Percentiles rank a stretch among this genome's conserved stretches.
These are phyloP conservation scores for Andrena dorsata DNA, from an alignment of 2,888 invertebrate species.

Conservation along the genomic window DNA sequence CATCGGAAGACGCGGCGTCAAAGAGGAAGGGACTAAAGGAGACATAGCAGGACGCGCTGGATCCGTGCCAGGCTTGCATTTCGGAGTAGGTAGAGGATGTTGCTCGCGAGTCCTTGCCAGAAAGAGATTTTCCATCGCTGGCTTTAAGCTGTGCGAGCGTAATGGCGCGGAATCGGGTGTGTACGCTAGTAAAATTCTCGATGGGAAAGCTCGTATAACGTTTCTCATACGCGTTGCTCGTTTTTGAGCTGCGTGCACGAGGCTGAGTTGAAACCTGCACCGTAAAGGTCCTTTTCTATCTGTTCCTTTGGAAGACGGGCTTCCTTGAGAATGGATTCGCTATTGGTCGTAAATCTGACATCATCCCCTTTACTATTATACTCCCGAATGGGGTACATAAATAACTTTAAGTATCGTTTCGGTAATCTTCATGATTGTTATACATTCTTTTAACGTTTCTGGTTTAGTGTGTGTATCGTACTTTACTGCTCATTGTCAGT, in stretches of 20 bases:
- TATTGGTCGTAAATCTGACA: neutral
- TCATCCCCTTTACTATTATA: neutral
- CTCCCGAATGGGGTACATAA: neutral
- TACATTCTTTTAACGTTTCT: too few species aligned
- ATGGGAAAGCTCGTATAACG: constrained; percentile 49
- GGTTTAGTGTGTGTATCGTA: too few species aligned
- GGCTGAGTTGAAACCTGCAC: constrained; percentile 23
- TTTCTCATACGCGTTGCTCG: constrained; percentile 36
- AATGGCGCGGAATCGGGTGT: constrained; percentile 66
- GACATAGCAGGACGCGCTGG: constrained; percentile 62
- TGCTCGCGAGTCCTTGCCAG: constrained; percentile 63
- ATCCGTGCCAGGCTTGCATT: constrained; percentile 67
- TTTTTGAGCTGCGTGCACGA: constrained; percentile 14
- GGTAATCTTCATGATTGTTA: too few species aligned
- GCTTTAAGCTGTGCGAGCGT: constrained; percentile 66
- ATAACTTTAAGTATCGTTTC: too few species aligned
- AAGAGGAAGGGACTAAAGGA: constrained; percentile 54
- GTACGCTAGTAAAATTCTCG: constrained; percentile 55
- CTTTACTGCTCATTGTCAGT: too few species aligned
- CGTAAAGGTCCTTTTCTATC: neutral
- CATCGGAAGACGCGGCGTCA: constrained; percentile 59
- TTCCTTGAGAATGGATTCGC: constrained; percentile 9
- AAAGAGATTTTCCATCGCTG: constrained; percentile 69
- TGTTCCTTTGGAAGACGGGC: neutral
- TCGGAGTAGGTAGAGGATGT: constrained; percentile 58